These are phyloP conservation scores for Hirundichthys speculiger DNA, from an alignment of 2,113 vertebrate genomes.

Conservation along the genomic window DNA sequence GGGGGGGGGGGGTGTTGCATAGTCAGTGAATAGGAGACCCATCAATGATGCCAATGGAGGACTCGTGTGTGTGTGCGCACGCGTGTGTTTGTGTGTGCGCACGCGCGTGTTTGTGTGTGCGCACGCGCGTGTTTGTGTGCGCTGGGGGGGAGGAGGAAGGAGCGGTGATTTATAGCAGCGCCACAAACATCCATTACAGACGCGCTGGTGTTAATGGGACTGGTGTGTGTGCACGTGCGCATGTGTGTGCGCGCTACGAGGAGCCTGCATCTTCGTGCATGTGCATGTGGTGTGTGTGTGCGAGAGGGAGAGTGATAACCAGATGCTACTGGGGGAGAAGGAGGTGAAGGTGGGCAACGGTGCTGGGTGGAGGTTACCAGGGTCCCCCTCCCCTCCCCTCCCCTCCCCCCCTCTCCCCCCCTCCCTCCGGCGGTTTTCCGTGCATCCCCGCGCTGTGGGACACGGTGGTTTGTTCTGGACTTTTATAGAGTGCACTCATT, in stretches of 20 bases:
- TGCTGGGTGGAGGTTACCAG: conserved; percentile 44
- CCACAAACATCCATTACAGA: conserved; percentile 81
- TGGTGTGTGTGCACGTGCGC: conserved; percentile 42
- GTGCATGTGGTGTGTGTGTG: neutral
- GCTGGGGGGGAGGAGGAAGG: conserved; percentile 63
- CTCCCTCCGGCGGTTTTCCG: neutral
- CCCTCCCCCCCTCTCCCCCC: no score
- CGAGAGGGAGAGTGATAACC: conserved; percentile 57
- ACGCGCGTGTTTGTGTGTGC: conserved; percentile 22
- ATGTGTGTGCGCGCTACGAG: neutral
- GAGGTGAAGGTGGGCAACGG: conserved; percentile 71
- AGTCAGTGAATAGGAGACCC: conserved; percentile 60
- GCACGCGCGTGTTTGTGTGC: neutral
- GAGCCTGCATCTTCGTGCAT: neutral
- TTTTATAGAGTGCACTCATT: conserved; percentile 26
- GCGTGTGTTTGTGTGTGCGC: conserved; percentile 19
- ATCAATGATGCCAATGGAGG: conserved; percentile 61
- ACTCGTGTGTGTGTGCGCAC: conserved; percentile 15
- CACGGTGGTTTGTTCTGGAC: conserved; percentile 31
- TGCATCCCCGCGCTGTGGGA: conserved; percentile 4
- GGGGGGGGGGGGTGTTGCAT: conserved; percentile 47
- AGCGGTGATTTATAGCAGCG: conserved; percentile 82
- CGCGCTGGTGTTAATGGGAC: conserved; percentile 78
- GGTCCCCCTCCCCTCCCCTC: conserved; percentile 31
- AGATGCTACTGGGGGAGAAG: conserved; percentile 66